These are phyloP conservation scores for Tetranychus piercei DNA, from an alignment of 2,888 invertebrate species.

Conservation along the genomic window DNA sequence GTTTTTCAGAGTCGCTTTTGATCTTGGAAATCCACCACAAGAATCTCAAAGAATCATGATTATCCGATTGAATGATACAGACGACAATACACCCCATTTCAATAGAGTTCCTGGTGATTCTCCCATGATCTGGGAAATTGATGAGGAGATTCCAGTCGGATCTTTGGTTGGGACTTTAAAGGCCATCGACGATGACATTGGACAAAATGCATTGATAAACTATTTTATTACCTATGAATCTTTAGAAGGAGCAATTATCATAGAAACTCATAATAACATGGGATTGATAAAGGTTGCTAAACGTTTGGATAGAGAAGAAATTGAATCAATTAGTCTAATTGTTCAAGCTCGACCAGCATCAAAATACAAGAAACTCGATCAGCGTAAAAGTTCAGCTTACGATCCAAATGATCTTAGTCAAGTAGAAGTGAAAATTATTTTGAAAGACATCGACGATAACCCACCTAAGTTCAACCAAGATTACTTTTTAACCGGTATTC, in stretches of 20 bases:
- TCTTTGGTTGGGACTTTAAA: constrained; percentile 47
- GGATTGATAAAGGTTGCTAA: constrained; percentile 44
- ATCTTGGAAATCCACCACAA: constrained; percentile 56
- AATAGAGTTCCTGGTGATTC: constrained; percentile 41
- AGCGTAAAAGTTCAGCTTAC: constrained; percentile 30
- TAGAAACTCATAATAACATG: constrained; percentile 42
- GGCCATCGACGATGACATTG: constrained; percentile 55
- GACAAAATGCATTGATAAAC: constrained; percentile 53
- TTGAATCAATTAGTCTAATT: constrained; percentile 43
- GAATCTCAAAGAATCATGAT: constrained; percentile 50
- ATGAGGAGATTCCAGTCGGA: constrained; percentile 49
- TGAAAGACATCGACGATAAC: constrained; percentile 56
- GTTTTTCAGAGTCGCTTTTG: constrained; percentile 43
- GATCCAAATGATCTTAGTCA: constrained; percentile 43
- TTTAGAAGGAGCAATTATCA: constrained; percentile 42
- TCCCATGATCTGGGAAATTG: constrained; percentile 44
- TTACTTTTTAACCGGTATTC: neutral
- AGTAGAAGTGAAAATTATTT: constrained; percentile 44
- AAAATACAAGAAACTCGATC: neutral
- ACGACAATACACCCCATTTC: constrained; percentile 59
- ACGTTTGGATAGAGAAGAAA: constrained; percentile 47
- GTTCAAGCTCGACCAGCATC: constrained; percentile 48
- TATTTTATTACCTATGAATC: constrained; percentile 55
- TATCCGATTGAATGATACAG: constrained; percentile 50
- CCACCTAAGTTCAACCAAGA: constrained; percentile 45